A percentile compares a stretch with the other conserved stretches of the same genome.
Evolutionary conservation across 1,140 invertebrate species (phyloP).

Genomic region (Diabrotica undecimpunctata): DNA sequence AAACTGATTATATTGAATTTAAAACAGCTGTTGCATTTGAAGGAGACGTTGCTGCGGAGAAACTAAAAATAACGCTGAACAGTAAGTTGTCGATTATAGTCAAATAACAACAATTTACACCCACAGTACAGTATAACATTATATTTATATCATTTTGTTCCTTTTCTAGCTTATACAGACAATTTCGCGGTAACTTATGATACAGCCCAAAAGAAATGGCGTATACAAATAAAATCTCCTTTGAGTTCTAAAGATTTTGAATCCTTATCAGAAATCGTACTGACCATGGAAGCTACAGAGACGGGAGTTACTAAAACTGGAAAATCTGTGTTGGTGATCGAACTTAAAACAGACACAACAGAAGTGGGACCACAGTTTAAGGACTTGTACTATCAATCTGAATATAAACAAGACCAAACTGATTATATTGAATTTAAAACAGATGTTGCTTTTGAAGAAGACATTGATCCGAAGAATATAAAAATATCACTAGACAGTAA

Average conservation of each 20-base stretch:
- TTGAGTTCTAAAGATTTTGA: not conserved
- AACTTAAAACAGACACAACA: not conserved
- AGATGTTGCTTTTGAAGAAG: not conserved
- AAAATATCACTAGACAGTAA: not conserved
- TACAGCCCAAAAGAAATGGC: not conserved
- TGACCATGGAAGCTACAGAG: not conserved
- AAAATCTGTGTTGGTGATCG: constrained; percentile 4
- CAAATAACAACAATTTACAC: too few species aligned
- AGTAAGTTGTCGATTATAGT: too few species aligned
- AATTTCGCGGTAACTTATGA: not conserved
- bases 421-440: not conserved
- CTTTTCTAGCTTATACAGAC: not conserved
- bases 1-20: too few species aligned
- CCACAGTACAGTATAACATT: too few species aligned
- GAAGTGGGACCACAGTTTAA: constrained; percentile 9
- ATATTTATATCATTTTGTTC: too few species aligned
- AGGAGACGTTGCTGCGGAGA: too few species aligned
- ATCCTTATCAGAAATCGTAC: not conserved
- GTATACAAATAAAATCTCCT: not conserved
- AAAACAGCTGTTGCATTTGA: too few species aligned
- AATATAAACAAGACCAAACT: constrained; percentile 8
- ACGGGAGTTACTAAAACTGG: not conserved
- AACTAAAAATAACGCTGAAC: too few species aligned
- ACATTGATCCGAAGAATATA: too few species aligned
- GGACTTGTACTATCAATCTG: constrained; percentile 2